Base-by-base conservation (phyloP, 2,888 invertebrate genomes). In the Latrodectus hesperus region DNA sequence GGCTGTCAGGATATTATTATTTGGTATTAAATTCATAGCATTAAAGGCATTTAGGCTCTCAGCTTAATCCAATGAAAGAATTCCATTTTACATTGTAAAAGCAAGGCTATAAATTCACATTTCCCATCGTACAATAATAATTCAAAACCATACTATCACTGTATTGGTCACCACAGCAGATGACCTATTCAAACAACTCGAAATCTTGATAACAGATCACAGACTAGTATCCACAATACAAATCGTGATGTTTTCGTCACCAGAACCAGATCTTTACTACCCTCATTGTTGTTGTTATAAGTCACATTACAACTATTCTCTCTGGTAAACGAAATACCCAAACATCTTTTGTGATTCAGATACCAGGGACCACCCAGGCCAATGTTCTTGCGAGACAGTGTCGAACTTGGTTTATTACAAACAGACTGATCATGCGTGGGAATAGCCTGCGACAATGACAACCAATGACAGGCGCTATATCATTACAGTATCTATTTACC, bases 401-500 rank as follows among this genome's bases (percentile, higher is more conserved):
- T 75, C 76, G 64, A 53, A 38, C 38, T 65, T 71, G 80, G 86
- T 81, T 86, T 86, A 86, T 86, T 86, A 81, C 86, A 86, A 86
- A 86, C 81, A 81, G 67, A 71, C 81, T 72, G 80, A 49, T 76
- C 52, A 67, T 86, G 86, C 84, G 84, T 77, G 84, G 84, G 84
- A 84, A 84, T 68, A 73, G 64, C 67, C 65, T 26, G 38, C 51
- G 14, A 84, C 84, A 84, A 84, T 55, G 84, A 60, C 77, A 78
- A 64, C 60, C 86, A 76, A 55, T 79, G 86, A 86, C 86, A 86
- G 86, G 81, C 86, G 81, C 81, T 86, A 81, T 86, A 86, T 86
- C 86, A 86, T 86, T 86, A 85, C 85, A 75, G 51, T 26, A 78
- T 86, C 86, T 86, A 86, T 86, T 86, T 86, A 81, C 86, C 38